phyloP scores from a whole-genome alignment of 2,113 vertebrate species.

The Colistium nudipinnis region DNA sequence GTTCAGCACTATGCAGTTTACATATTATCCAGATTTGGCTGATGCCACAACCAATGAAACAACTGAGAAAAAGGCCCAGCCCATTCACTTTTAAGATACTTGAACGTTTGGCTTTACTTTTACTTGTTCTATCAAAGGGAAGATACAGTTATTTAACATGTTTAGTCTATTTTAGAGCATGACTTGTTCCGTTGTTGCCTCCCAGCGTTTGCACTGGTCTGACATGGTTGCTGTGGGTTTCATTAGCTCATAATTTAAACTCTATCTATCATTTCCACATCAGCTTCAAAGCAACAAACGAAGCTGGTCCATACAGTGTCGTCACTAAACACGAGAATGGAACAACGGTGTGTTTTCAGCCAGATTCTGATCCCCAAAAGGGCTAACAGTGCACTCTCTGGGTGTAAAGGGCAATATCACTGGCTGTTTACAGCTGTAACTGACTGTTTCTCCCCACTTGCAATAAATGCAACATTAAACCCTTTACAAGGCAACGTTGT shows the following conservation, averaged over 20 bases:
- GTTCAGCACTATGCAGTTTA: too few relatives aligned
- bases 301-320: background rate
- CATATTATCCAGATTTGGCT: too few relatives aligned
- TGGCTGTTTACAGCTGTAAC: background rate
- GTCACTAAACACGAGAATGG: background rate
- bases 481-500: background rate
- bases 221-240: background rate
- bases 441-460: background rate
- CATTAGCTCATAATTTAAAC: slow-evolving; percentile 10
- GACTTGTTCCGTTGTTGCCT: background rate
- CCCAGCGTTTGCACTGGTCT: background rate
- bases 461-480: background rate
- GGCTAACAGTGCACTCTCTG: background rate
- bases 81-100: background rate
- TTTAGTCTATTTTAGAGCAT: background rate
- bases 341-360: background rate
- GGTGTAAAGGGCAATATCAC: slow-evolving; percentile 18
- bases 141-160: background rate
- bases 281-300: slow-evolving; percentile 11
- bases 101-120: background rate
- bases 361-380: background rate
- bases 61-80: too few relatives aligned
- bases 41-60: too few relatives aligned
- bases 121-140: background rate
- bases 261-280: background rate